Conservation (phyloP, 2,113 vertebrate genomes). For the Megaptera novaeangliae region DNA sequence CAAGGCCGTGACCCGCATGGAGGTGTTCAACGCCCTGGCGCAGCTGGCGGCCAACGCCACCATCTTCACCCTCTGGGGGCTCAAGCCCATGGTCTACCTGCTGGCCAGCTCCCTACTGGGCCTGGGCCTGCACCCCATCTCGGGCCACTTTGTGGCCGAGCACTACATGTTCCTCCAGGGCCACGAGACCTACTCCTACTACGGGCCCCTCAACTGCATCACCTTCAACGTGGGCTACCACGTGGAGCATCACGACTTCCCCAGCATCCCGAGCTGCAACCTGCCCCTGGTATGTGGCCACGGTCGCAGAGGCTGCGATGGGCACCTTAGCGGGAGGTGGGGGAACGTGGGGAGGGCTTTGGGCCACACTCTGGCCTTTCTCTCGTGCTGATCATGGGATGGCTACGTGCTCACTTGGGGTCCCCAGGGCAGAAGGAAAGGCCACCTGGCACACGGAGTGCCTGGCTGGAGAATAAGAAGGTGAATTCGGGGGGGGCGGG, state of each 20-base stretch:
- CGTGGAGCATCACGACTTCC: slow-evolving; percentile 98
- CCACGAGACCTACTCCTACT: slow-evolving; percentile 98
- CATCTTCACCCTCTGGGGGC: slow-evolving; percentile 88
- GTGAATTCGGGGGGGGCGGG: fast-evolving
- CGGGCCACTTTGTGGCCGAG: slow-evolving; percentile 97
- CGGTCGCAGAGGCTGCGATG: fast-evolving
- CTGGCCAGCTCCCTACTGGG: slow-evolving; percentile 90
- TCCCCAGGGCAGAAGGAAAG: background rate
- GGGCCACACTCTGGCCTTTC: background rate
- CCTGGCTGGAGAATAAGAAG: background rate
- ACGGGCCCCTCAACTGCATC: slow-evolving; percentile 92
- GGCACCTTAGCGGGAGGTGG: too few species aligned
- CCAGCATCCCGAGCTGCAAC: slow-evolving; percentile 94
- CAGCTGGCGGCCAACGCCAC: slow-evolving; percentile 86
- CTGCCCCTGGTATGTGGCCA: slow-evolving; percentile 88
- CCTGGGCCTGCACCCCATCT: slow-evolving; percentile 96
- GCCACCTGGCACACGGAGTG: fast-evolving
- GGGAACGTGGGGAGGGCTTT: fast-evolving
- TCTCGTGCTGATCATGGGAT: background rate
- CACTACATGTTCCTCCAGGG: slow-evolving; percentile 98
- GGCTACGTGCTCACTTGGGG: fast-evolving
- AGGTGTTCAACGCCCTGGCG: slow-evolving; percentile 86
- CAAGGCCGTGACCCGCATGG: slow-evolving; percentile 89
- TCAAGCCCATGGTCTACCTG: slow-evolving; percentile 92
- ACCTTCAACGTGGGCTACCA: slow-evolving; percentile 99